Percentiles rank a stretch among this genome's conserved stretches.
Conservation (phyloP, 2,113 vertebrate species). For the Panurus biarmicus region DNA sequence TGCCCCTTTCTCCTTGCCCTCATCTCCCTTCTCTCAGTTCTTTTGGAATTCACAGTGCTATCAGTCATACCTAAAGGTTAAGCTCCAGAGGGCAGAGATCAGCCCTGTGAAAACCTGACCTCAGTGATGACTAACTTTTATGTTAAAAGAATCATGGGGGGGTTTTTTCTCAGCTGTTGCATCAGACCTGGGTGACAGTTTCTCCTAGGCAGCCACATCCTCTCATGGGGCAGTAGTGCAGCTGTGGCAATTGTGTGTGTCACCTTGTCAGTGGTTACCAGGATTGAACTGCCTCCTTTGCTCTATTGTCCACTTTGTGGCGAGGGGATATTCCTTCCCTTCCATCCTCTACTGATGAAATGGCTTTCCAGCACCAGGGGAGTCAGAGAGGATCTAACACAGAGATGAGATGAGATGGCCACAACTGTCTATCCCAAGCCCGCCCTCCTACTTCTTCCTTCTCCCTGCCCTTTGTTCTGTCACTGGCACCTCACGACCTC, state of each 20-base stretch:
- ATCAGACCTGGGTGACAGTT: not conserved
- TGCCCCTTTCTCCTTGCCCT: not conserved
- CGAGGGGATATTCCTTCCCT: not conserved
- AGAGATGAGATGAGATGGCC: conserved; percentile 54
- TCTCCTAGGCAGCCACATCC: not conserved
- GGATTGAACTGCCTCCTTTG: not conserved
- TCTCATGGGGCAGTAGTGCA: not conserved
- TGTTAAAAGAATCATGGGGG: not conserved
- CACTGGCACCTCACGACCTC: not conserved
- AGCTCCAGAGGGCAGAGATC: conserved; percentile 43
- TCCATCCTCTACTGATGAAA: not conserved
- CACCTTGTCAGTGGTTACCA: not conserved
- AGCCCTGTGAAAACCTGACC: not conserved
- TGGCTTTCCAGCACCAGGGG: not conserved
- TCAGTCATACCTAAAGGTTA: conserved; percentile 39
- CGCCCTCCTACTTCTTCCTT: not conserved
- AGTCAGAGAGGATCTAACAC: conserved; percentile 36
- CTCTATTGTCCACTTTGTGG: not conserved
- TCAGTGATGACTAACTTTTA: conserved; percentile 32
- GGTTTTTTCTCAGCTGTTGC: conserved; percentile 11
- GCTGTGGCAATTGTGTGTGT: not conserved
- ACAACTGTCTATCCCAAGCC: conserved; percentile 45
- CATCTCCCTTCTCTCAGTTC: not conserved
- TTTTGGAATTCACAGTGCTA: conserved; percentile 25
- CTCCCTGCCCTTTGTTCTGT: not conserved